Percentiles rank a stretch among this genome's conserved stretches.
Conservation (phyloP, 2,113 vertebrate species). For the Campylomormyrus numenius region DNA sequence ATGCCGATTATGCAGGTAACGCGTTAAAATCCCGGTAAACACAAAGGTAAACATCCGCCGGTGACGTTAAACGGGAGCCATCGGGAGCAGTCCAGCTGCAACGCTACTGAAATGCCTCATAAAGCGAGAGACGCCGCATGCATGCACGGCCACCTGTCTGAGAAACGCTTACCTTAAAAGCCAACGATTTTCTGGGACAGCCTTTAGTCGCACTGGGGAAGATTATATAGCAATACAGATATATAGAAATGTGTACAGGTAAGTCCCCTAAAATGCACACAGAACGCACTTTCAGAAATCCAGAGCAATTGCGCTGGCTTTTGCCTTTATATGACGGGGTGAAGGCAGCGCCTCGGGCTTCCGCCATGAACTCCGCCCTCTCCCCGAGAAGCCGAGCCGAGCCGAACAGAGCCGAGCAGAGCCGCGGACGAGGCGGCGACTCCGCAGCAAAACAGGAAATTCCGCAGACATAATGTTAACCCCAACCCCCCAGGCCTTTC, state of each 20-base stretch:
- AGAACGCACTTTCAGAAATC: not conserved
- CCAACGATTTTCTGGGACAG: not conserved
- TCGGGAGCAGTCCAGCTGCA: not conserved
- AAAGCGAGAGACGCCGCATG: not conserved
- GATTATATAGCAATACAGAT: not conserved
- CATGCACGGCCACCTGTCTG: not conserved
- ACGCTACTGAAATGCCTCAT: not conserved
- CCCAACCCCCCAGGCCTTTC: not conserved
- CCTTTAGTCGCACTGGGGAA: not conserved
- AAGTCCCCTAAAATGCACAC: not conserved
- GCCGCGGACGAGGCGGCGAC: not conserved
- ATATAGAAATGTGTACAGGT: not conserved
- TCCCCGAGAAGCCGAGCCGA: not conserved
- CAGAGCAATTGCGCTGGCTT: not conserved
- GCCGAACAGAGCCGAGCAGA: not conserved
- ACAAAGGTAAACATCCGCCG: not conserved
- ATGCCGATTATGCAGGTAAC: not conserved
- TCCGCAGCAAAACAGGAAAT: slow-evolving; percentile 24
- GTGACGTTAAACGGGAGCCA: not conserved
- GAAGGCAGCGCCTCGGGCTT: slow-evolving; percentile 22
- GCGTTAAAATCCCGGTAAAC: not conserved
- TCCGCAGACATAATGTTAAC: not conserved
- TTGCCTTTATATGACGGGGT: slow-evolving; percentile 10
- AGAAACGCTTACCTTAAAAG: not conserved
- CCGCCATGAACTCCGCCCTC: slow-evolving; percentile 46